These are phyloP conservation scores for Pollenia griseotomentosa DNA, from an alignment of 2,888 invertebrate genomes.

Conservation along the genomic window DNA sequence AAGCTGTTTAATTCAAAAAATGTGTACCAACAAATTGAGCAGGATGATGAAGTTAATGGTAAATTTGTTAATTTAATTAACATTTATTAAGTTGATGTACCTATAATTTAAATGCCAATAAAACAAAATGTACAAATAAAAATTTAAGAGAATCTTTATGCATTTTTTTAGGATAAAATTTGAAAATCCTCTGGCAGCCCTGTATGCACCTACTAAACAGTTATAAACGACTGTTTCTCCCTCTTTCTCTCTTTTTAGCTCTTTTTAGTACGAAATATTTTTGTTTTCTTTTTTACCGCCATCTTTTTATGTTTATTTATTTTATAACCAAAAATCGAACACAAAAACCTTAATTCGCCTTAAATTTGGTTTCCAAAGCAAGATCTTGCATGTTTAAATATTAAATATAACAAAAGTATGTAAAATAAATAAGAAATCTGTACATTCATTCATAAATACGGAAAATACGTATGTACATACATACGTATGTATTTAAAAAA, in stretches of 20 bases:
- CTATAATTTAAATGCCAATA: no score
- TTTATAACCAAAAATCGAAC: background rate
- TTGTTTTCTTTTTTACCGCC: background rate
- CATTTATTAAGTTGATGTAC: no score
- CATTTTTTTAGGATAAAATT: background rate
- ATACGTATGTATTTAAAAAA: no score
- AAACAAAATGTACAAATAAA: no score
- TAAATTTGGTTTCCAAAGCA: background rate
- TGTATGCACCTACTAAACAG: background rate
- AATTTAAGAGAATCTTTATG: no score
- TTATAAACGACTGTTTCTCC: background rate
- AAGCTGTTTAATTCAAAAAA: no score
- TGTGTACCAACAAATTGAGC: no score
- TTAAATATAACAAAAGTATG: background rate
- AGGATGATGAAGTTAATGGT: no score
- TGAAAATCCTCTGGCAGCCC: background rate
- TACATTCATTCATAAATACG: no score
- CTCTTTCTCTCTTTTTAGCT: background rate
- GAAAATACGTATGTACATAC: no score
- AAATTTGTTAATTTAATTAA: no score
- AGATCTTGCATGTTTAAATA: constrained; percentile 22
- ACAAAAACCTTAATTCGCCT: constrained; percentile 18
- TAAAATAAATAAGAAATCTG: background rate
- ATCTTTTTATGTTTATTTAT: constrained; percentile 13
- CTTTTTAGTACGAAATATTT: constrained; percentile 12